Evolutionary conservation across 2,888 invertebrate species (phyloP), one percentile per base, ranked within the genome.

Genomic region (Microplitis manilae): DNA sequence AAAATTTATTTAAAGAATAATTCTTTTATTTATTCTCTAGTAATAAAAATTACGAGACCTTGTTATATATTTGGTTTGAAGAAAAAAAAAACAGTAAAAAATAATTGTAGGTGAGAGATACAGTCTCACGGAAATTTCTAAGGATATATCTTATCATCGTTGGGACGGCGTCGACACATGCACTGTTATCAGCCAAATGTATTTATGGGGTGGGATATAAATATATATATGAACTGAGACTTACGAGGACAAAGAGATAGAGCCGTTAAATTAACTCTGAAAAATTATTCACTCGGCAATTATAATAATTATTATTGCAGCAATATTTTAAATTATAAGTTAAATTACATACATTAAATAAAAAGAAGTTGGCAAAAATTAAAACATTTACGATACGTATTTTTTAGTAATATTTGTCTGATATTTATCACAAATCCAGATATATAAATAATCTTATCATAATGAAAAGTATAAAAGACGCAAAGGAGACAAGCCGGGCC

Each of bases 181-280:
- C 79, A 70, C 75, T 83, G 82, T 87, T 87, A 87, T 87, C 87
- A 86, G 85, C 77, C 77, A 81, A 83, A 85, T 85, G 85, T 87
- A 87, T 87, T 87, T 87, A 87, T 83, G 82, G 87, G 87, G 83
- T 86, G 79, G 86, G 86, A 86, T 77, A 60, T 30, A 30, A 30
- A 30, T 30, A 30, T 30, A 17, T 17, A 30, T 86, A 85, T 82
- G 86, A 81, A 82, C 79, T 80, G 70, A 60, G 74, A 79, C 79
- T 76, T 78, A 74, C 75, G 79, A 73, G 74, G 77, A 62, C 64
- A 73, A 40, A 59, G n/a, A 68, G 61, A 30, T 65, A 30, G 13
- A 30, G 6, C 8, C 9, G 38, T 15, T 38, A 65, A 30, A 65
- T 30, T 65, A 30, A 30, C 30, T 13, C 20, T 65, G 20, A 62